Evolutionary conservation across 2,113 vertebrate species (phyloP).

Genomic region (Crotalus tigris): DNA sequence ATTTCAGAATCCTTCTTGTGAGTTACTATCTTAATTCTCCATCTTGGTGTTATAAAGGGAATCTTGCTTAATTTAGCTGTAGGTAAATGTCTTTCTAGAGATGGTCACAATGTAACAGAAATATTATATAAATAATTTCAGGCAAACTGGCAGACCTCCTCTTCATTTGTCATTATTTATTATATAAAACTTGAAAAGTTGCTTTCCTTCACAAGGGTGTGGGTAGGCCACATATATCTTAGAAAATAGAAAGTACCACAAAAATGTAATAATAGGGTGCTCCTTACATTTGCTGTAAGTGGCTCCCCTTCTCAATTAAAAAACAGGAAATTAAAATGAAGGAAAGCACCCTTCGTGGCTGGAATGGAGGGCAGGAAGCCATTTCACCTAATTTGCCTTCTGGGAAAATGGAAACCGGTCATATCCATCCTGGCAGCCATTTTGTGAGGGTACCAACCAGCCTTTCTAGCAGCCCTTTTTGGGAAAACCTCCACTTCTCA

Average conservation of each 20-base stretch:
- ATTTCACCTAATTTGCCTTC: neutral
- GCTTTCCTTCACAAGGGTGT: neutral
- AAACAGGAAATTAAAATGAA: neutral
- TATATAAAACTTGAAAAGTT: neutral
- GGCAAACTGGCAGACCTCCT: neutral
- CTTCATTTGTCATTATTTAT: neutral
- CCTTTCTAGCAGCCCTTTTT: neutral
- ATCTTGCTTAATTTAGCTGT: neutral
- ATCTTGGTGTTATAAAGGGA: neutral
- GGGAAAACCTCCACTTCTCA: neutral
- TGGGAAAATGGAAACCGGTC: neutral
- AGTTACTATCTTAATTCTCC: neutral
- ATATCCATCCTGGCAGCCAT: neutral
- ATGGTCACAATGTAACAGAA: neutral
- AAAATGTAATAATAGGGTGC: neutral
- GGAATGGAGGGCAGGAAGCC: neutral
- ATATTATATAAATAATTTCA: neutral
- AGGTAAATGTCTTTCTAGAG: neutral
- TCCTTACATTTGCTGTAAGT: neutral
- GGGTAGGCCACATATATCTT: neutral
- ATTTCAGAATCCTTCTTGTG: neutral
- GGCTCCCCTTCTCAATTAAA: neutral
- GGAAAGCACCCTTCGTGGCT: neutral
- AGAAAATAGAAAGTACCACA: neutral
- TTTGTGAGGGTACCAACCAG: neutral